phyloP scores from a whole-genome alignment of 1,140 invertebrate species.

The Solenopsis invicta region DNA sequence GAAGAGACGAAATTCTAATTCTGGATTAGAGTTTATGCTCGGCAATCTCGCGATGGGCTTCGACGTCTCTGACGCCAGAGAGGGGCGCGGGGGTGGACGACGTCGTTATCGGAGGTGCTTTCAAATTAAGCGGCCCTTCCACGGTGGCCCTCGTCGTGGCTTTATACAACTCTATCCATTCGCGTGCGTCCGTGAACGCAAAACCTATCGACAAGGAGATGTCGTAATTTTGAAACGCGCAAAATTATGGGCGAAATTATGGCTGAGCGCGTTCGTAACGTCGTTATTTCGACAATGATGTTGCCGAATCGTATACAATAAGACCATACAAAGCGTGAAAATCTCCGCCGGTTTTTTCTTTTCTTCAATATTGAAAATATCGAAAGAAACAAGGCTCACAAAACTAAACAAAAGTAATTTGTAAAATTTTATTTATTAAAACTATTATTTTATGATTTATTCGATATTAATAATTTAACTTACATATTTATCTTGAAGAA shows the following conservation, averaged over 20 bases:
- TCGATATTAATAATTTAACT: background rate
- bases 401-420: background rate
- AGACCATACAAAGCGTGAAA: slow-evolving; percentile 5
- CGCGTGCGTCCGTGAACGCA: slow-evolving; percentile 76
- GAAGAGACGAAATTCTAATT: slow-evolving; percentile 78
- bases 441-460: background rate
- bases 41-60: slow-evolving; percentile 79
- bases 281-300: slow-evolving; percentile 16
- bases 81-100: slow-evolving; percentile 55
- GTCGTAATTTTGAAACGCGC: slow-evolving; percentile 49
- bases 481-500: background rate
- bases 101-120: slow-evolving; percentile 81
- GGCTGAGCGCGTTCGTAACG: background rate
- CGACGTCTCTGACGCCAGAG: slow-evolving; percentile 61
- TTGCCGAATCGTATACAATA: background rate
- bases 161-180: slow-evolving; percentile 76
- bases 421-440: background rate
- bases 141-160: slow-evolving; percentile 64
- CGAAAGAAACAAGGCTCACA: background rate
- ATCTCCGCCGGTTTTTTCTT: background rate
- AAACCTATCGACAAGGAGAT: slow-evolving; percentile 64
- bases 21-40: slow-evolving; percentile 82
- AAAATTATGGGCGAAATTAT: slow-evolving; percentile 48
- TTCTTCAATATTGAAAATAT: background rate
- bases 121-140: slow-evolving; percentile 81